Evolutionary conservation across 2,797 vertebrate species (phyloP).

Genomic region (Phalanger gymnotis): DNA sequence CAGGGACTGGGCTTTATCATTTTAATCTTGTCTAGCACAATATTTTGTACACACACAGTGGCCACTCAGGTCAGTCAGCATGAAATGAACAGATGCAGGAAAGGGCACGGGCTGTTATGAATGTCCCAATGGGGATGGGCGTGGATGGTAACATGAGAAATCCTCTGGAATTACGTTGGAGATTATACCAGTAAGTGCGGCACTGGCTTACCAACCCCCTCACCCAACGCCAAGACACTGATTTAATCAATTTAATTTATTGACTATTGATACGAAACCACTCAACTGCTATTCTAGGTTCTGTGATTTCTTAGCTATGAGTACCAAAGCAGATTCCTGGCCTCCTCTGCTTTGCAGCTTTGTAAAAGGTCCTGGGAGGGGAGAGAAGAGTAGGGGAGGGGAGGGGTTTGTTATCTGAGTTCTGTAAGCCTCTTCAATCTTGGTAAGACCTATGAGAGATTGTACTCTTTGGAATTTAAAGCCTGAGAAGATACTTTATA

Average conservation of each 20-base stretch:
- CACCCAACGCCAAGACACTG: background rate
- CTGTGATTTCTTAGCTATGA: background rate
- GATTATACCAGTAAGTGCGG: background rate
- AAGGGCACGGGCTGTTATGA: background rate
- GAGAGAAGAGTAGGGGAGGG: background rate
- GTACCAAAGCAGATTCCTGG: background rate
- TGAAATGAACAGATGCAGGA: background rate
- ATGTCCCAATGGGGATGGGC: background rate
- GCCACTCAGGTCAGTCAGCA: background rate
- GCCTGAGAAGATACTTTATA: background rate
- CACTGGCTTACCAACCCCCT: background rate
- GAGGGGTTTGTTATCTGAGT: background rate
- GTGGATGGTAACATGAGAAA: background rate
- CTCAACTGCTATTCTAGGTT: background rate
- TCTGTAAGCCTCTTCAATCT: background rate
- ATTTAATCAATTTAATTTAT: background rate
- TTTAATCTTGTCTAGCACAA: background rate
- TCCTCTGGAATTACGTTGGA: background rate
- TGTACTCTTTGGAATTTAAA: background rate
- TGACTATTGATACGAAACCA: background rate
- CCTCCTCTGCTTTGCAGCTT: background rate
- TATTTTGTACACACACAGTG: background rate
- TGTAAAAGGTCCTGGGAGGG: background rate
- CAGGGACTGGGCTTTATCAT: background rate
- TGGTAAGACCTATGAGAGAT: background rate